These are phyloP conservation scores for Hyla sarda DNA, from an alignment of 2,113 vertebrate species.

Conservation along the genomic window DNA sequence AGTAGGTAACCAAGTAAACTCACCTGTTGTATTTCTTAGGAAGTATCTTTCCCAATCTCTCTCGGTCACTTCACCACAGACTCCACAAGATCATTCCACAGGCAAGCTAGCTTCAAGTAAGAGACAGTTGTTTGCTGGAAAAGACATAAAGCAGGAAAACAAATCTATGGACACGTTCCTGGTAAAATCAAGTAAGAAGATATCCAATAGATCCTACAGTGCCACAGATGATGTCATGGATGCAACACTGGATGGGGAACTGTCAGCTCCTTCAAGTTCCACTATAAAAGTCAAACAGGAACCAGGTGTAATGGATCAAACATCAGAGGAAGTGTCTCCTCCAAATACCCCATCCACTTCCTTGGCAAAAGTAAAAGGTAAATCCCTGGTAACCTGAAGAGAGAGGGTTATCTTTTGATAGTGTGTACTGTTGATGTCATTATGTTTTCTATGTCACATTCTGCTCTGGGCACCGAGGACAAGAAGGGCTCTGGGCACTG, in stretches of 20 bases:
- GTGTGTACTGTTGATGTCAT: too few species aligned
- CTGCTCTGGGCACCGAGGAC: too few species aligned
- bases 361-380: conserved; percentile 84
- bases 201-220: background rate
- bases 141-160: conserved; percentile 62
- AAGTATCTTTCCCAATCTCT: conserved; percentile 75
- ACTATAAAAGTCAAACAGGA: conserved; percentile 4
- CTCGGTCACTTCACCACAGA: conserved; percentile 75
- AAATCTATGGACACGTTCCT: conserved; percentile 69
- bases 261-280: background rate
- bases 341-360: conserved; percentile 76
- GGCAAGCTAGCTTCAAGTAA: conserved; percentile 65
- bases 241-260: background rate
- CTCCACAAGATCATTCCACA: conserved; percentile 66
- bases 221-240: background rate
- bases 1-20: background rate
- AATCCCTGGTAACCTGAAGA: conserved; percentile 26
- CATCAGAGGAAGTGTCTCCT: background rate
- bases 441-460: background rate
- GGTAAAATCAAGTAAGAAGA: conserved; percentile 58
- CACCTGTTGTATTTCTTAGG: conserved; percentile 67
- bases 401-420: background rate
- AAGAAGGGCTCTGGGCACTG: too few species aligned
- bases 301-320: background rate
- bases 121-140: conserved; percentile 44